phyloP scores from a whole-genome alignment of 2,113 vertebrate species.

The Dasyprocta punctata region DNA sequence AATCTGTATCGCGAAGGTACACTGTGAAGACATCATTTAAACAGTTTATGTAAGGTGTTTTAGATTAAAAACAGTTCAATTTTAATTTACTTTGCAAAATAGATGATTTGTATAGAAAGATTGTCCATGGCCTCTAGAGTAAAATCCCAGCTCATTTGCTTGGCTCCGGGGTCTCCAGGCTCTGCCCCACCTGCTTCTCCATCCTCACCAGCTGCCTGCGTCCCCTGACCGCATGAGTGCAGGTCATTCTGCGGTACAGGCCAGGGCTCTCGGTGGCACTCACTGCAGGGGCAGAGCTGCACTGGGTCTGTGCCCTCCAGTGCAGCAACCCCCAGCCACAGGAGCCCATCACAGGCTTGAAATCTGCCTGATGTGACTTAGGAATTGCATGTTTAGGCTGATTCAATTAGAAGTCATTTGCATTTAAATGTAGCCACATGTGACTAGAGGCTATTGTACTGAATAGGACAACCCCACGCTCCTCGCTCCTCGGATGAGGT shows the following conservation, averaged over 20 bases:
- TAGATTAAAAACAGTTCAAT: neutral
- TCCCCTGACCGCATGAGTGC: neutral
- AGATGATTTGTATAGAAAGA: neutral
- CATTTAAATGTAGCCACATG: neutral
- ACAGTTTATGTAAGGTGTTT: neutral
- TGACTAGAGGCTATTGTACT: neutral
- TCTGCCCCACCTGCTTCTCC: neutral
- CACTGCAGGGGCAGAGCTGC: neutral
- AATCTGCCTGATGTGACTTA: neutral
- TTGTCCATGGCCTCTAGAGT: neutral
- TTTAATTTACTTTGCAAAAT: constrained; percentile 37
- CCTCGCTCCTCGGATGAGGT: neutral
- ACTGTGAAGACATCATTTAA: neutral
- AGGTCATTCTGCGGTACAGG: neutral
- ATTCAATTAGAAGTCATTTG: neutral
- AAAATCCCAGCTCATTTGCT: neutral
- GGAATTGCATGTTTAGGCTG: neutral
- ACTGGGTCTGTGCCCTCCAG: neutral
- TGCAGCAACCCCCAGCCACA: neutral
- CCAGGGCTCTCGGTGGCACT: neutral
- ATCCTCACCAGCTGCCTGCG: no score
- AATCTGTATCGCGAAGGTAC: neutral
- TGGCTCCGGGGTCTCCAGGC: neutral
- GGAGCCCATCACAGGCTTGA: neutral
- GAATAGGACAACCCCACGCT: neutral